These are phyloP conservation scores for Acanthurus tractus DNA, from an alignment of 2,797 vertebrate genomes.

Conservation along the genomic window DNA sequence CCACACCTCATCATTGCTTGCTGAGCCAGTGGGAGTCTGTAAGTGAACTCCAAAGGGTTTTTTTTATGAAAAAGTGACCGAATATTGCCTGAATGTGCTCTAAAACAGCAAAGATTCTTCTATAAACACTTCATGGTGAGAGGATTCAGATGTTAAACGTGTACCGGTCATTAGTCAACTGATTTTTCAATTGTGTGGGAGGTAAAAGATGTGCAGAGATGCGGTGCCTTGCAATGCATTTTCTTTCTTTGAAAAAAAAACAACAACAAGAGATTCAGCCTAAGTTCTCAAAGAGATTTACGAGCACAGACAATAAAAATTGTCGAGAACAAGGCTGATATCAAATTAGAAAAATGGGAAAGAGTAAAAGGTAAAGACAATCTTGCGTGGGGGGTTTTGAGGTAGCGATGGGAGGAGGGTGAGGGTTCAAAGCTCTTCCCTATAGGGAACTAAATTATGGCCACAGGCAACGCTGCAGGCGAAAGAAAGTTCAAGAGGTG, in stretches of 20 bases:
- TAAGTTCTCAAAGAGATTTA: slow-evolving; percentile 7
- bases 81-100: slow-evolving; percentile 38
- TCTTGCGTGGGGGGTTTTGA: slow-evolving; percentile 27
- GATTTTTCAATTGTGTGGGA: slow-evolving; percentile 25
- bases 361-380: slow-evolving; percentile 30
- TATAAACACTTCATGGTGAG: slow-evolving; percentile 31
- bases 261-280: neutral
- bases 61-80: slow-evolving; percentile 19
- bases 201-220: neutral
- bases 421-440: slow-evolving; percentile 70
- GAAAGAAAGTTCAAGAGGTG: slow-evolving; percentile 82
- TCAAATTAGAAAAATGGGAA: slow-evolving; percentile 56
- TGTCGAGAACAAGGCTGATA: slow-evolving; percentile 50
- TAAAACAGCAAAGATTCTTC: slow-evolving; percentile 28
- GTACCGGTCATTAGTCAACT: slow-evolving; percentile 55
- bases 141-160: slow-evolving; percentile 14
- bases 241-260: neutral
- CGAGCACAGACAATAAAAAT: slow-evolving; percentile 12
- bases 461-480: slow-evolving; percentile 76
- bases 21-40: slow-evolving; percentile 57
- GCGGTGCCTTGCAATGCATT: neutral
- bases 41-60: slow-evolving; percentile 33
- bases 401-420: slow-evolving; percentile 50
- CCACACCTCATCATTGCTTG: slow-evolving; percentile 65
- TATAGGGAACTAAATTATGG: slow-evolving; percentile 72